These are phyloP conservation scores for Mellivora capensis DNA, from an alignment of 2,113 vertebrate species.

Conservation along the genomic window DNA sequence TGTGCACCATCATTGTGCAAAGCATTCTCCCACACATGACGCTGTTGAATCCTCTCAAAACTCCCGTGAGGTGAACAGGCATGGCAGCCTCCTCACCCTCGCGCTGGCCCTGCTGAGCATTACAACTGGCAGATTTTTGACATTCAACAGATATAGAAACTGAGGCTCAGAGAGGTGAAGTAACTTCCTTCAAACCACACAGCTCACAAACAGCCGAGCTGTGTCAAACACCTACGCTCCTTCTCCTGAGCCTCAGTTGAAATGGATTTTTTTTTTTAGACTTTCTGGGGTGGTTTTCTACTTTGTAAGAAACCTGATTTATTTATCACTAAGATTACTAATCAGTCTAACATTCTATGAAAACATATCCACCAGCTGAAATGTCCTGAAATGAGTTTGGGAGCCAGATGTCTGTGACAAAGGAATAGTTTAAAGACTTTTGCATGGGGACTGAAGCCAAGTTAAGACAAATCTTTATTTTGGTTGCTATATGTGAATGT, in stretches of 20 bases:
- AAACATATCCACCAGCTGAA: neutral
- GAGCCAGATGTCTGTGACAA: neutral
- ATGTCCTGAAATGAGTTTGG: neutral
- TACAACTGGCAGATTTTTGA: neutral
- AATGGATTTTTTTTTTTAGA: neutral
- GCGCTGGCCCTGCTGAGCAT: too few relatives aligned
- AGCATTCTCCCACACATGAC: neutral
- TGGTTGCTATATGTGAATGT: neutral
- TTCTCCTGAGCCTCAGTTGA: neutral
- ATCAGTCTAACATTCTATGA: neutral
- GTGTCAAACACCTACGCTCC: neutral
- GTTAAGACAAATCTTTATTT: neutral
- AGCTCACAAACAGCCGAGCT: neutral
- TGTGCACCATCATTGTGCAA: neutral
- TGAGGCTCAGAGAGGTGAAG: constrained; percentile 6
- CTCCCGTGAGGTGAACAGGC: neutral
- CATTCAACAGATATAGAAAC: neutral
- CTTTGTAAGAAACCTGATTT: neutral
- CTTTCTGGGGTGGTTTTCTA: neutral
- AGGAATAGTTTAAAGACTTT: neutral
- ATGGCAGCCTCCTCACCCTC: neutral
- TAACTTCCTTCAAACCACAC: neutral
- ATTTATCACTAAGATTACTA: neutral
- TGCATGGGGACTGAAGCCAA: neutral
- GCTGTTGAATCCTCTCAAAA: neutral